These are phyloP conservation scores for Spilarctia lutea DNA, from an alignment of 2,888 invertebrate genomes.

Conservation along the genomic window DNA sequence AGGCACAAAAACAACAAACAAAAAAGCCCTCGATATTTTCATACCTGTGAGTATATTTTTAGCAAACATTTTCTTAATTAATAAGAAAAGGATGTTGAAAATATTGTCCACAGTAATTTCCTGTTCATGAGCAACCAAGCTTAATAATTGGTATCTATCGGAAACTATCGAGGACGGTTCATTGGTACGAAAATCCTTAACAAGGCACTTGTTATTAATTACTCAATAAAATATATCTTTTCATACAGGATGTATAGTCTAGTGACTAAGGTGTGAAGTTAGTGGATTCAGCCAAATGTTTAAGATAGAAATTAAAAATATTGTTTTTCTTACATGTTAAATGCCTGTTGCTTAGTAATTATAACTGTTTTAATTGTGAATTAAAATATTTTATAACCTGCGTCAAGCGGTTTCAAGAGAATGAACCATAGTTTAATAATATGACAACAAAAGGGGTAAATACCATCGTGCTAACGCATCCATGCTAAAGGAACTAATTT, in stretches of 20 bases:
- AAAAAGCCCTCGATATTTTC: background rate
- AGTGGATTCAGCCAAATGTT: background rate
- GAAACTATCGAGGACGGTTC: constrained; percentile 48
- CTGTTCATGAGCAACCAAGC: constrained; percentile 23
- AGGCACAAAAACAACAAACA: background rate
- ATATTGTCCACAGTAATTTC: constrained; percentile 19
- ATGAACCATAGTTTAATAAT: no score
- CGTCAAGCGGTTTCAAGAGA: no score
- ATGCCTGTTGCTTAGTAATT: background rate
- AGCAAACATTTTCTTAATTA: constrained; percentile 9
- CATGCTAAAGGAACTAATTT: no score
- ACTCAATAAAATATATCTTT: constrained; percentile 8
- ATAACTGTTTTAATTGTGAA: no score
- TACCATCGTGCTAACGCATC: no score
- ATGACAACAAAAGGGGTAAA: no score
- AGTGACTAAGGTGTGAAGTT: background rate
- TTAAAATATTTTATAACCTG: no score
- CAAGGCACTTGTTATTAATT: constrained; percentile 20
- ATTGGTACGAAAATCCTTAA: constrained; percentile 48
- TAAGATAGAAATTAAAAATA: background rate
- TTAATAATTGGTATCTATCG: constrained; percentile 52
- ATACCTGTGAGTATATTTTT: background rate
- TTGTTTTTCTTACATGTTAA: background rate
- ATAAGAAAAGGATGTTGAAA: constrained; percentile 30
- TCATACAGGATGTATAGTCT: background rate